Conservation (phyloP, 2,888 invertebrate species). For the Odontothrips loti region DNA sequence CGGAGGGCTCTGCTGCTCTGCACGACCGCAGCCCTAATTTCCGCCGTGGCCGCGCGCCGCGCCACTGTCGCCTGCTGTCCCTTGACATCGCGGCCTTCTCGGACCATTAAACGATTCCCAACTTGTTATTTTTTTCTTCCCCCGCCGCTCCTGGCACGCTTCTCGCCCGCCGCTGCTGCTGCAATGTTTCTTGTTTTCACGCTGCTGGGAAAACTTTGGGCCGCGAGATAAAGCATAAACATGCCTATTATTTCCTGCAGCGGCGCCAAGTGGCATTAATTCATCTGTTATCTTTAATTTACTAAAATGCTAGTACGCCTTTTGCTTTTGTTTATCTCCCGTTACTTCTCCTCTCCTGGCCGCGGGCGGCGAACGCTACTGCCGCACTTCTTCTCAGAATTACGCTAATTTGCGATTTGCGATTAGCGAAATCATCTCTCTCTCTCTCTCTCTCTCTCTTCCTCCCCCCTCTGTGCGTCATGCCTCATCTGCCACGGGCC, state of each 20-base stretch:
- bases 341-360: too few species aligned
- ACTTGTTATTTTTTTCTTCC: neutral
- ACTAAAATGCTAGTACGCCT: constrained; percentile 12
- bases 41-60: too few species aligned
- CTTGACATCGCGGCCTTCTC: neutral
- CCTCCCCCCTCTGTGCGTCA: too few species aligned
- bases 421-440: neutral
- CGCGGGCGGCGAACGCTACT: neutral
- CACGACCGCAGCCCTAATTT: too few species aligned
- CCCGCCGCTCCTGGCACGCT: neutral
- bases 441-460: neutral
- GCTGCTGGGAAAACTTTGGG: constrained; percentile 10
- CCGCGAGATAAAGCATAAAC: constrained; percentile 22
- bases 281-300: constrained; percentile 24
- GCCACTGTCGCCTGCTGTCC: too few species aligned
- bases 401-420: constrained; percentile 4
- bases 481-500: too few species aligned
- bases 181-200: constrained; percentile 15
- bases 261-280: constrained; percentile 18
- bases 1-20: too few species aligned
- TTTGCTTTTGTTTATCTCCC: constrained; percentile 15
- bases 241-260: constrained; percentile 20
- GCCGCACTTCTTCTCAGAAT: neutral
- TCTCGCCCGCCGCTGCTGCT: neutral
- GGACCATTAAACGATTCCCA: constrained; percentile 12